A percentile compares a stretch with the other conserved stretches of the same genome.
phyloP scores from a whole-genome alignment of 2,888 invertebrate species.

The Peribatodes rhomboidaria region DNA sequence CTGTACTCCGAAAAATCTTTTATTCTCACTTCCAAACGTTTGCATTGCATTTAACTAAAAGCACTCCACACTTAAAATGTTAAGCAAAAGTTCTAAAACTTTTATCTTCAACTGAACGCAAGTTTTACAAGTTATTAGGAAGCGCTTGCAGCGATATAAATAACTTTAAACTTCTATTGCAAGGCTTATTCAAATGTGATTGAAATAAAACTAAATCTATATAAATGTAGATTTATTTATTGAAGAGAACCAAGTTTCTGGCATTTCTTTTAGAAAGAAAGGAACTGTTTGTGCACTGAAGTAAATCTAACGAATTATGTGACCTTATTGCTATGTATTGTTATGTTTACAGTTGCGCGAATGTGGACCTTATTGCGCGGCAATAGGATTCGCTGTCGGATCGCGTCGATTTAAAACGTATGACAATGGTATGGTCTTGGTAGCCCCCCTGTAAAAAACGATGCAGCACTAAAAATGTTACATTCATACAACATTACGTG shows the following conservation, averaged over 20 bases:
- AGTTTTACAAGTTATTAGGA: slow-evolving; percentile 13
- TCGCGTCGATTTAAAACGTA: no score
- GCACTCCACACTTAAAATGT: slow-evolving; percentile 1
- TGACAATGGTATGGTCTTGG: no score
- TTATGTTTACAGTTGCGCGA: no score
- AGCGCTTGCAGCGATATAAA: slow-evolving; percentile 3
- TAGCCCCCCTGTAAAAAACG: no score
- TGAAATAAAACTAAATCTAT: background rate
- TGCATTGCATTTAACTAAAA: background rate
- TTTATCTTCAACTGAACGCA: slow-evolving; percentile 2
- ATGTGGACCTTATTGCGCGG: no score
- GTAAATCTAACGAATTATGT: no score
- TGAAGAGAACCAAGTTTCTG: background rate
- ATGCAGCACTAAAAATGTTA: no score
- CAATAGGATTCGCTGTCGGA: no score
- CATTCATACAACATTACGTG: no score
- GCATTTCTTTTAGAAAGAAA: background rate
- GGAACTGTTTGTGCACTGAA: background rate
- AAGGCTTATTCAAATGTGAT: background rate
- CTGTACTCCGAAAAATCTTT: no score
- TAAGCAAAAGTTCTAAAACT: slow-evolving; percentile 7
- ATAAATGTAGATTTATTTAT: slow-evolving; percentile 2
- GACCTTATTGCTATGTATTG: no score
- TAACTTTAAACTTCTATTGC: background rate
- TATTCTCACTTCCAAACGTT: background rate